These are phyloP conservation scores for Cervus canadensis DNA, from an alignment of 2,113 vertebrate genomes.

Conservation along the genomic window DNA sequence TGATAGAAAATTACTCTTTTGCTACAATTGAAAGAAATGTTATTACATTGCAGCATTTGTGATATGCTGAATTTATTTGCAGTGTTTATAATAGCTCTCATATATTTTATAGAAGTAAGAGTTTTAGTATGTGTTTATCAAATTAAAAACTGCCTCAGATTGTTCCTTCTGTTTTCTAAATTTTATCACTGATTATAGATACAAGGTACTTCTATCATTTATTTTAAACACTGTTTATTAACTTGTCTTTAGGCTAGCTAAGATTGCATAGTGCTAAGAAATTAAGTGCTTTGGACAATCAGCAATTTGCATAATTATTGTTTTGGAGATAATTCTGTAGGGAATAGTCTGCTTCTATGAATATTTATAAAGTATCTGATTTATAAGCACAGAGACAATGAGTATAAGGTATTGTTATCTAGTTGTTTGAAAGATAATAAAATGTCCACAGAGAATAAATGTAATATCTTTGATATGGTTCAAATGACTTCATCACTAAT, in stretches of 20 bases:
- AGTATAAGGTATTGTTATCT: constrained; percentile 62
- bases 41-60: constrained; percentile 32
- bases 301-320: constrained; percentile 73
- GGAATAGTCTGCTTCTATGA: constrained; percentile 66
- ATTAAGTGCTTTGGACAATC: constrained; percentile 73
- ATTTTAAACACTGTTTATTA: constrained; percentile 67
- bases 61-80: constrained; percentile 47
- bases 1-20: constrained; percentile 41
- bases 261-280: constrained; percentile 69
- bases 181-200: constrained; percentile 61
- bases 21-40: constrained; percentile 24
- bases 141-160: constrained; percentile 69
- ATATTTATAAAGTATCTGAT: constrained; percentile 74
- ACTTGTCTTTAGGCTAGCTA: constrained; percentile 68
- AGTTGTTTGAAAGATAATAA: constrained; percentile 66
- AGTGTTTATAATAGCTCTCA: constrained; percentile 32
- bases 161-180: constrained; percentile 64
- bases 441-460: constrained; percentile 51
- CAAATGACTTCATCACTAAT: constrained; percentile 43
- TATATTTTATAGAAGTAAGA: constrained; percentile 47
- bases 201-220: constrained; percentile 65
- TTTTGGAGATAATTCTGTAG: constrained; percentile 73
- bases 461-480: constrained; percentile 47
- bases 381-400: constrained; percentile 65
- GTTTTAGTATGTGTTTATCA: constrained; percentile 63